These are phyloP conservation scores for Salarias fasciatus DNA, from an alignment of 2,797 vertebrate genomes.

Conservation along the genomic window DNA sequence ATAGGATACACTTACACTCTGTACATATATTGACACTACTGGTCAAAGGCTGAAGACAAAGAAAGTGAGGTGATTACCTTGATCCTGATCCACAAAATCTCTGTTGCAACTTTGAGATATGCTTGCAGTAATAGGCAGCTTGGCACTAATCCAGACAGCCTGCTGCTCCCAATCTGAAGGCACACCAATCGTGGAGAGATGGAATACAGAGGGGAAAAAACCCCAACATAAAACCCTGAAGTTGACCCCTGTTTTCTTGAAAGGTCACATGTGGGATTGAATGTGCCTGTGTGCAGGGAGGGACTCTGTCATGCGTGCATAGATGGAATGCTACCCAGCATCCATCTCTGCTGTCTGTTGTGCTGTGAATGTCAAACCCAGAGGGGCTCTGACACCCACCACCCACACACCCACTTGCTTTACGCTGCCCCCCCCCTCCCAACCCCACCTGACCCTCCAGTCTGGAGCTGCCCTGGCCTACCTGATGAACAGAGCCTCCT, in stretches of 20 bases:
- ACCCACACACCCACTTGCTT: conserved; percentile 34
- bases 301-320: conserved; percentile 63
- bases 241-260: conserved; percentile 68
- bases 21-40: conserved; percentile 10
- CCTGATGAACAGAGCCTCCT: conserved; percentile 73
- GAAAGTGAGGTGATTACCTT: conserved; percentile 50
- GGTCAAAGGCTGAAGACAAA: conserved; percentile 31
- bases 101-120: conserved; percentile 54
- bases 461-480: conserved; percentile 63
- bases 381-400: conserved; percentile 72
- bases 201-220: conserved; percentile 2
- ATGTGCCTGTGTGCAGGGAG: conserved; percentile 41
- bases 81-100: conserved; percentile 49
- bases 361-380: conserved; percentile 82
- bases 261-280: conserved; percentile 74
- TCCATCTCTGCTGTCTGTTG: conserved; percentile 76
- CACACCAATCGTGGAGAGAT: conserved; percentile 32
- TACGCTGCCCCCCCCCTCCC: conserved; percentile 48
- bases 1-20: conserved; percentile 21
- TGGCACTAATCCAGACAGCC: conserved; percentile 57
- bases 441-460: conserved; percentile 62
- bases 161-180: conserved; percentile 45
- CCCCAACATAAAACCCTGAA: conserved; percentile 24
- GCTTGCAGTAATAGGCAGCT: conserved; percentile 45
- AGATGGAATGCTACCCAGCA: conserved; percentile 69